These are phyloP conservation scores for Scolanthus callimorphus DNA, from an alignment of 92 coral and sea anemone genomes.

Conservation along the genomic window DNA sequence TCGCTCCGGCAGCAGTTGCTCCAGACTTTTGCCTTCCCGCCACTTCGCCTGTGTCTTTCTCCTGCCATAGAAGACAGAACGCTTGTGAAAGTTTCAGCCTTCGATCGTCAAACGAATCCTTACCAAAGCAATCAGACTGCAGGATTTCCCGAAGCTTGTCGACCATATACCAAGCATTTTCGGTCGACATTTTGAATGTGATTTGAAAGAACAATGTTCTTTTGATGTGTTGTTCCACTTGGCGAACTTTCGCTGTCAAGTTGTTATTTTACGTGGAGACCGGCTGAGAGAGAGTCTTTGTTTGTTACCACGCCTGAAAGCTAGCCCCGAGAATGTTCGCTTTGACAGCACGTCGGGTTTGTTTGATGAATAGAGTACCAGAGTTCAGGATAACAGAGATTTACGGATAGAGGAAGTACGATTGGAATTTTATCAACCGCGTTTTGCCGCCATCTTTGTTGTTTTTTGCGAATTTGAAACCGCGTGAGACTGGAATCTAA, in stretches of 20 bases:
- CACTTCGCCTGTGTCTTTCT: constrained; percentile 39
- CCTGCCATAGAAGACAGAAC: constrained; percentile 45
- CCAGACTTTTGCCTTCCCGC: constrained; percentile 44
- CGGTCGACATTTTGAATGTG: constrained; percentile 29
- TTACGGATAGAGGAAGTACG: constrained; percentile 26
- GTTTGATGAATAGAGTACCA: not conserved
- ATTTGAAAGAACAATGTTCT: not conserved
- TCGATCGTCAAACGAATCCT: constrained; percentile 28
- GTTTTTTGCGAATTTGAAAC: too few relatives aligned
- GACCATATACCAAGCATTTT: constrained; percentile 34
- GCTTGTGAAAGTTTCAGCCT: constrained; percentile 32
- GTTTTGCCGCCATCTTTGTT: constrained; percentile 24
- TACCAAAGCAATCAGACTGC: constrained; percentile 16
- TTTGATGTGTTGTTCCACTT: not conserved
- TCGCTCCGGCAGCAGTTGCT: constrained; percentile 13
- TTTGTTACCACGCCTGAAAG: constrained; percentile 9
- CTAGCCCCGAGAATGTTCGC: constrained; percentile 1
- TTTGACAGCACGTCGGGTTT: not conserved
- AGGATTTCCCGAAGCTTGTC: constrained; percentile 28
- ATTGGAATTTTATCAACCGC: constrained; percentile 10
- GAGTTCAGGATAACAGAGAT: constrained; percentile 8
- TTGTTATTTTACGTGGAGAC: not conserved
- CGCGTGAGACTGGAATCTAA: too few relatives aligned
- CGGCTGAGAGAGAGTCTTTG: not conserved
- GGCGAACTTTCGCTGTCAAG: not conserved